phyloP scores from a whole-genome alignment of 2,113 vertebrate genomes.

The Motacilla alba region DNA sequence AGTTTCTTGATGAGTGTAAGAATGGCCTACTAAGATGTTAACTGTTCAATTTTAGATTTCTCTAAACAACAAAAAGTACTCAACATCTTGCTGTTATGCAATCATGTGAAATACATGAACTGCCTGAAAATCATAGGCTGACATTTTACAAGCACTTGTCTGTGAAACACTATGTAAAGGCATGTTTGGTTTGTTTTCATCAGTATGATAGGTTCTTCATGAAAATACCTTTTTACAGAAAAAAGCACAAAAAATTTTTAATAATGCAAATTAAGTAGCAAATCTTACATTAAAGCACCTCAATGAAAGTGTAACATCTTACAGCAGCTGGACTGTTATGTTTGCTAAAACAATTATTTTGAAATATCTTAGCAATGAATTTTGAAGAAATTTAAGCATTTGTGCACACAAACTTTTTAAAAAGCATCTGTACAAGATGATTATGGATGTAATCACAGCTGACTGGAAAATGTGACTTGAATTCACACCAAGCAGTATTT shows the following conservation, averaged over 20 bases:
- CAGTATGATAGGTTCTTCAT: not conserved
- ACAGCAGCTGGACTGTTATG: not conserved
- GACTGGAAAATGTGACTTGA: not conserved
- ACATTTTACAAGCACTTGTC: not conserved
- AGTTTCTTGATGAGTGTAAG: not conserved
- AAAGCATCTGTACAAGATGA: not conserved
- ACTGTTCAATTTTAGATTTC: not conserved
- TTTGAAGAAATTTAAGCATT: not conserved
- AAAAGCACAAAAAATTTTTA: not conserved
- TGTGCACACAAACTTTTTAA: not conserved
- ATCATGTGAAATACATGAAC: not conserved
- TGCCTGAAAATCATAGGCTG: not conserved
- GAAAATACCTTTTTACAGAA: not conserved
- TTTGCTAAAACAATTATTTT: not conserved
- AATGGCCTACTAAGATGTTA: not conserved
- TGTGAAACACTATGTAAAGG: not conserved
- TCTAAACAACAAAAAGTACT: not conserved
- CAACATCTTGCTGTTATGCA: not conserved
- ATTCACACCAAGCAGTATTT: not conserved
- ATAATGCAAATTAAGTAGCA: not conserved
- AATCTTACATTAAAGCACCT: not conserved
- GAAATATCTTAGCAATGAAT: not conserved
- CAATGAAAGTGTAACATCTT: not conserved
- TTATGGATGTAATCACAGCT: not conserved
- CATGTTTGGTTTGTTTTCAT: not conserved